These are phyloP conservation scores for Busseola fusca DNA, from an alignment of 2,888 invertebrate genomes.

Conservation along the genomic window DNA sequence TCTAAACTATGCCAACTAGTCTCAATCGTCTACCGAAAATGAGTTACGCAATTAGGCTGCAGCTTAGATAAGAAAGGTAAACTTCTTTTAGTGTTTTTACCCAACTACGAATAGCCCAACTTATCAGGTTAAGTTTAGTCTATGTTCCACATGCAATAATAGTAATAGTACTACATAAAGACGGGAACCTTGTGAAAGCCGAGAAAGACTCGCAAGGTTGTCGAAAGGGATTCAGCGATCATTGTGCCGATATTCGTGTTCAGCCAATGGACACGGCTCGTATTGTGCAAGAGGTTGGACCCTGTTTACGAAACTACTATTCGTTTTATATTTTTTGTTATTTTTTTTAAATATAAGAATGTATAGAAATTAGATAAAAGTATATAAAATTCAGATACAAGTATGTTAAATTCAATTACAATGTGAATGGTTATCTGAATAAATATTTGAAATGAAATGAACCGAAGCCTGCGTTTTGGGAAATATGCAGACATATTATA, in stretches of 20 bases:
- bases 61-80: neutral
- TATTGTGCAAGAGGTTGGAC: no score
- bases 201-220: neutral
- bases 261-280: neutral
- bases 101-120: no score
- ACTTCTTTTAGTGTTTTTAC: neutral
- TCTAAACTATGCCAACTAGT: no score
- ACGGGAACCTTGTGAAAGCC: neutral
- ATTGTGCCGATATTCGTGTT: neutral
- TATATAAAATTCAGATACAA: no score
- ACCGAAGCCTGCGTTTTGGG: neutral
- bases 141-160: neutral
- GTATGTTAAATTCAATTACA: neutral
- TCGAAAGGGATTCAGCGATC: neutral
- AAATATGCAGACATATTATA: neutral
- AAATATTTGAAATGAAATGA: neutral
- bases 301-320: neutral
- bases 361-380: neutral
- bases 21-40: no score
- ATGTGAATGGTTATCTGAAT: neutral
- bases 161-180: neutral
- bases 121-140: neutral
- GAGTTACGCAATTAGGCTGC: no score
- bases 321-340: neutral
- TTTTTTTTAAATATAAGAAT: no score